Base-by-base conservation (phyloP, 2,797 vertebrate species). In the Argentina silus region DNA sequence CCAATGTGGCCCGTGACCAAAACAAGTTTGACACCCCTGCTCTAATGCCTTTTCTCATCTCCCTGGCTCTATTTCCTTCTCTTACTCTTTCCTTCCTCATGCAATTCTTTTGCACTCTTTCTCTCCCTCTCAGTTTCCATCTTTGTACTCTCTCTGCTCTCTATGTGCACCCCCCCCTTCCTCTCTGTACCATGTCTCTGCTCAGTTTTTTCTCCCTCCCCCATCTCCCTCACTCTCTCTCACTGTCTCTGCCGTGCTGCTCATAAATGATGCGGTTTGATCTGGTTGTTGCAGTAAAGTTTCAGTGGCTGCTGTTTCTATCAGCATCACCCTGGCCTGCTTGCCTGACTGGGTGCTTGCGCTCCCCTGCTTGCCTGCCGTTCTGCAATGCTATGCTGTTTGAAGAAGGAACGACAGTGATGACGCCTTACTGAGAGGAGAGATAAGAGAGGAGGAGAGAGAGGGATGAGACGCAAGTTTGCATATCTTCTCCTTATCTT, bases 211-310 rank as follows among this genome's bases (percentile, higher is more conserved):
- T 3, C 51, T 47, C 50, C 9, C 15, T 42, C 17, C 61, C 8
- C 19, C 45, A 36, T 23, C 53, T 15, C 17, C 62, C 21, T 50
- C 51, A 53, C n/a, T 15, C 45, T 5, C 44, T 21, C 19, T n/a
- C 17, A 3, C 1, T 53, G 42, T 56, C 14, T 67, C 50, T 43
- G 2, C 50, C 36, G 5, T 72, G 69, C 48, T 17, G 53, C 59
- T 78, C 77, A 81, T 81, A 36, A 77, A 80, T 80, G 56, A 81
- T 81, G 73, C 75, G 70, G 77, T 79, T 77, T 81, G 79, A 83
- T 83, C 78, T 64, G 65, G 5, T 10, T 27, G 19, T 57, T 69
- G 60, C 27, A 56, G 42, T 23, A 45, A 11, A 42, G 67, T 50
- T 64, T 64, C 70, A 36, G 65, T 23, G 53, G 63, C 64, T 60